These are phyloP conservation scores for Mungos mungo DNA, from an alignment of 2,113 vertebrate genomes.

Conservation along the genomic window DNA sequence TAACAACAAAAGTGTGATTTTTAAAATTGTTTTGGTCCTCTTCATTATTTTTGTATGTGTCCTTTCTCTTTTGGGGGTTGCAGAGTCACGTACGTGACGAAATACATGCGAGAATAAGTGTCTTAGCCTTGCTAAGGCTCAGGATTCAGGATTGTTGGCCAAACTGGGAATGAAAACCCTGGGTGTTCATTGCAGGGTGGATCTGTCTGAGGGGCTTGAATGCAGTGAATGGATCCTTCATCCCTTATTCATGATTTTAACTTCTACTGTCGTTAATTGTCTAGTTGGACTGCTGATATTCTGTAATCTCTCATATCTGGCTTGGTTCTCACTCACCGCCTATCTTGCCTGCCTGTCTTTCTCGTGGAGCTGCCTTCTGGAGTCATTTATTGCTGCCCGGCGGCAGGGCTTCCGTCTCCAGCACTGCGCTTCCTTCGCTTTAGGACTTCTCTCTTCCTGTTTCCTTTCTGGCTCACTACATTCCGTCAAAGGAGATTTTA, in stretches of 20 bases:
- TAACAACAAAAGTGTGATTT: neutral
- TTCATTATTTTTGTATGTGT: neutral
- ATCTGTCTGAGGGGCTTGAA: neutral
- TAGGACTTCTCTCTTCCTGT: neutral
- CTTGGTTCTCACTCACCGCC: neutral
- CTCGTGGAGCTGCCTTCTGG: neutral
- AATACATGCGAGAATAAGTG: neutral
- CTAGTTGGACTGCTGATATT: neutral
- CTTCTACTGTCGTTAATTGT: neutral
- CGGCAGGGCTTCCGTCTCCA: neutral
- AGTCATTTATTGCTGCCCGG: neutral
- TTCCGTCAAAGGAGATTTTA: conserved; percentile 8
- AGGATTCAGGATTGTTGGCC: neutral
- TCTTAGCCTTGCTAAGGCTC: neutral
- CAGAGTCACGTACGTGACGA: neutral
- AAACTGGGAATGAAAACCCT: neutral
- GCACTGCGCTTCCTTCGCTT: neutral
- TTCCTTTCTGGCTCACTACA: neutral
- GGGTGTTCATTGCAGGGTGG: neutral
- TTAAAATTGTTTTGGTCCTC: neutral
- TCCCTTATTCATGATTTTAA: neutral
- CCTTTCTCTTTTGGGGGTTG: neutral
- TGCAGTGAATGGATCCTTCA: neutral
- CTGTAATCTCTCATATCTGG: neutral
- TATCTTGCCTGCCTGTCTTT: neutral